These are phyloP conservation scores for Cephus nigrinus DNA, from an alignment of 2,888 invertebrate species.

Conservation along the genomic window DNA sequence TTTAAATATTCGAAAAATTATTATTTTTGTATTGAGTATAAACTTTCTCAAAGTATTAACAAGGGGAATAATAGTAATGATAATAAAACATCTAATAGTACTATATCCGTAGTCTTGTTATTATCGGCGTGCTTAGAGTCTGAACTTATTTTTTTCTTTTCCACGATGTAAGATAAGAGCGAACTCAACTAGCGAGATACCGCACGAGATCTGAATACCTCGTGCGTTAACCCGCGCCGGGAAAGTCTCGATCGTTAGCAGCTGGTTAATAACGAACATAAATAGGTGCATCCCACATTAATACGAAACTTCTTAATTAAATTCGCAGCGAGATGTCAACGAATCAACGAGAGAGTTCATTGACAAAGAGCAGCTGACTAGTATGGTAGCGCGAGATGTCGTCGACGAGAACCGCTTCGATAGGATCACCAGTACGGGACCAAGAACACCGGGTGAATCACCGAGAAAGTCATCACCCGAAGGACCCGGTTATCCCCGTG, in stretches of 20 bases:
- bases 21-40: too few relatives aligned
- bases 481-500: conserved; percentile 48
- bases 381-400: conserved; percentile 57
- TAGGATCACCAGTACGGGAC: conserved; percentile 33
- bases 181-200: not conserved
- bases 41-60: too few relatives aligned
- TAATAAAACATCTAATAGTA: too few relatives aligned
- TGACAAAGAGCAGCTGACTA: conserved; percentile 53
- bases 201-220: not conserved
- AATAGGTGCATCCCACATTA: conserved; percentile 18
- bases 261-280: conserved; percentile 22
- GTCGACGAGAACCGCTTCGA: conserved; percentile 50
- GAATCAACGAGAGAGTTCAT: conserved; percentile 53
- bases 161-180: not conserved
- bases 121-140: not conserved
- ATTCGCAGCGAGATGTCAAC: conserved; percentile 56
- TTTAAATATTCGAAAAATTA: too few relatives aligned
- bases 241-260: conserved; percentile 29
- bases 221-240: conserved; percentile 21
- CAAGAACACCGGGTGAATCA: conserved; percentile 34
- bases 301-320: conserved; percentile 23
- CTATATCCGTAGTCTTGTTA: not conserved
- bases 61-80: too few relatives aligned
- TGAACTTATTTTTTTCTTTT: not conserved
- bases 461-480: conserved; percentile 48